Evolutionary conservation across 2,888 invertebrate species (phyloP), one percentile per base, ranked within the genome.

Genomic region (Lithophane leautieri): DNA sequence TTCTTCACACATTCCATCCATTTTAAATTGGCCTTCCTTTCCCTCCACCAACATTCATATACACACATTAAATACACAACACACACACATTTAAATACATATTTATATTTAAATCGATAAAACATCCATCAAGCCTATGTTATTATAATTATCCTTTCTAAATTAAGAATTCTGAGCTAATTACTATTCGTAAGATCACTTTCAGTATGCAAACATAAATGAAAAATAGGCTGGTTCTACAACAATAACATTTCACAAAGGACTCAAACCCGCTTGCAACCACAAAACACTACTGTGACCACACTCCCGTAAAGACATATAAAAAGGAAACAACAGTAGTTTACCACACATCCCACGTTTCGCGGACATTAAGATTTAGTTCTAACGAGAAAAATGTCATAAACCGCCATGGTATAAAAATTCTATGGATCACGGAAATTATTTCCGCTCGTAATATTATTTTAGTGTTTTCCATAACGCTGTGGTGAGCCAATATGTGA

Each of bases 381-480:
- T 79, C 63, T 85, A 80, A 86, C 78, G 83, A 80, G 87, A 82
- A 76, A 70, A 71, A 34, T 50, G 50, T 67, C 72, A 79, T 86
- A 87, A 87, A 87, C 63, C 16, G 44, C 19, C 22, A 77, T 73
- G 70, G 56, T 66, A 87, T 86, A 86, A 81, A 87, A 86, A 60
- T 86, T 75, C 88, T 76, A 86, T 81, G 79, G 86, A 74, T 86
- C 75, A 73, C 54, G 69, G 54, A 60, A 83, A 81, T 86, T 86
- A 86, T 75, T 77, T 86, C 73, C 61, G 78, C 76, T 86, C 88
- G 88, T 86, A 83, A 87, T 76, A 81, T 34, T 14, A 74, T 87
- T 86, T 86, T 83, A 86, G 67, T 86, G 78, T 70, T 80, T 47
- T 69, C 68, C 65, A 79, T 86, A 86, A 85, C 87, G 83, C 34